A percentile compares a stretch with the other conserved stretches of the same genome.
Evolutionary conservation across 2,888 invertebrate species (phyloP).

Genomic region (Rotaria macrura): DNA sequence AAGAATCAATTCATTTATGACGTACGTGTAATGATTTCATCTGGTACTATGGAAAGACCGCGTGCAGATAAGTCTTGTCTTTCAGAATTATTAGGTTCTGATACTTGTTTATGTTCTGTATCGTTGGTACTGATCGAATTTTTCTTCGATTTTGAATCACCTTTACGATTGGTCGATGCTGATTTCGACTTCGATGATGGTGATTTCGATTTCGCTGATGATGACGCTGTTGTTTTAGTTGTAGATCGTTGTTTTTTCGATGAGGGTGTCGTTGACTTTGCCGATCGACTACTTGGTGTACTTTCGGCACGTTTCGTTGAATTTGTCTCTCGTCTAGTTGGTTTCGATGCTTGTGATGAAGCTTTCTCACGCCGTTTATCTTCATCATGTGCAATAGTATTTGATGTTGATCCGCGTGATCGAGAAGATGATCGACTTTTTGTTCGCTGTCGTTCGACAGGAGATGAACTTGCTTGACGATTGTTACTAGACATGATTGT

Average conservation of each 20-base stretch:
- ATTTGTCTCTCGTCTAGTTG: neutral
- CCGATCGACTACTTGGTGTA: neutral
- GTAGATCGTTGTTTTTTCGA: neutral
- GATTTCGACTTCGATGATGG: neutral
- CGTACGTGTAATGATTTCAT: neutral
- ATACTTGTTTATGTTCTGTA: neutral
- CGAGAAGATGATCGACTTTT: neutral
- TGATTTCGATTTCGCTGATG: neutral
- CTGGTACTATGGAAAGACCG: neutral
- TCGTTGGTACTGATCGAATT: neutral
- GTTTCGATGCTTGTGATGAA: neutral
- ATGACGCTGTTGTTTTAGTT: neutral
- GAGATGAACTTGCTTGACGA: neutral
- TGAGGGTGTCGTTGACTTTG: neutral
- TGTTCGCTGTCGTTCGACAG: neutral
- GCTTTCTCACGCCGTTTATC: neutral
- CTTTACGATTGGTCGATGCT: neutral
- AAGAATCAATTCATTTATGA: neutral
- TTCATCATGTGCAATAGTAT: neutral
- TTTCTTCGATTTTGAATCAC: neutral
- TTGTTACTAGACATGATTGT: neutral
- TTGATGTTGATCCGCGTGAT: neutral
- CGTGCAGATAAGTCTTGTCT: neutral
- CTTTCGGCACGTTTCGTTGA: neutral
- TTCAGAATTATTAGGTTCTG: neutral